Percentiles rank a stretch among this genome's conserved stretches.
These are phyloP conservation scores for Drosophila prostipennis DNA, from an alignment of 2,888 invertebrate species.

Conservation along the genomic window DNA sequence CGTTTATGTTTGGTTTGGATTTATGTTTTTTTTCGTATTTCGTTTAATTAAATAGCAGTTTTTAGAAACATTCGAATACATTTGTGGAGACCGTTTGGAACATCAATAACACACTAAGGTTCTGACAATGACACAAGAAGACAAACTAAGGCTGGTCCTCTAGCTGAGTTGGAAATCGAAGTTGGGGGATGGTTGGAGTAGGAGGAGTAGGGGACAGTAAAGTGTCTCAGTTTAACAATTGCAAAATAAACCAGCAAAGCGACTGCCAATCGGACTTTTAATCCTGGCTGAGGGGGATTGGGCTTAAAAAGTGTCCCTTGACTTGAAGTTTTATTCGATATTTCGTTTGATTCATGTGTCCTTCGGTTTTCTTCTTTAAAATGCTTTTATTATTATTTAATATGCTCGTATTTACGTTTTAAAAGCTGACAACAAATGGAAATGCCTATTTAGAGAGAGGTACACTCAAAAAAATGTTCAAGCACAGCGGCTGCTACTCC, in stretches of 20 bases:
- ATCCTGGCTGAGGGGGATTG: conserved; percentile 14
- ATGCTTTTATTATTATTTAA: conserved; percentile 58
- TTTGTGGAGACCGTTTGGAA: conserved; percentile 62
- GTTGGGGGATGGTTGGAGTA: not conserved
- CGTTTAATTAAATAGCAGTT: conserved; percentile 32
- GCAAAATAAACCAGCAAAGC: conserved; percentile 69
- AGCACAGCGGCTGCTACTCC: conserved; percentile 33
- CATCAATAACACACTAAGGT: conserved; percentile 54
- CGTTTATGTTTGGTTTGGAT: conserved; percentile 45
- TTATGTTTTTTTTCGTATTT: conserved; percentile 24
- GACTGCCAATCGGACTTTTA: conserved; percentile 17
- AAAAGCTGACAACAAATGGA: conserved; percentile 78
- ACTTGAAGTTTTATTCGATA: conserved; percentile 31
- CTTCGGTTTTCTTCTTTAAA: conserved; percentile 50
- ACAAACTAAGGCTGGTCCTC: conserved; percentile 32
- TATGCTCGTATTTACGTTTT: conserved; percentile 63
- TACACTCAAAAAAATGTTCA: conserved; percentile 69
- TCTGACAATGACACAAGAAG: conserved; percentile 29
- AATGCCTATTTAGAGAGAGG: conserved; percentile 70
- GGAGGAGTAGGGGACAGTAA: not conserved
- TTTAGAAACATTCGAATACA: conserved; percentile 68
- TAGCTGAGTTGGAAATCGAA: conserved; percentile 31
- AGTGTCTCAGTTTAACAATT: conserved; percentile 70
- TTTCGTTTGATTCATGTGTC: conserved; percentile 42
- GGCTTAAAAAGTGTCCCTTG: conserved; percentile 15